A percentile compares a stretch with the other conserved stretches of the same genome.
Conservation (phyloP, 2,797 vertebrate species). For the Enteromius argenteus region DNA sequence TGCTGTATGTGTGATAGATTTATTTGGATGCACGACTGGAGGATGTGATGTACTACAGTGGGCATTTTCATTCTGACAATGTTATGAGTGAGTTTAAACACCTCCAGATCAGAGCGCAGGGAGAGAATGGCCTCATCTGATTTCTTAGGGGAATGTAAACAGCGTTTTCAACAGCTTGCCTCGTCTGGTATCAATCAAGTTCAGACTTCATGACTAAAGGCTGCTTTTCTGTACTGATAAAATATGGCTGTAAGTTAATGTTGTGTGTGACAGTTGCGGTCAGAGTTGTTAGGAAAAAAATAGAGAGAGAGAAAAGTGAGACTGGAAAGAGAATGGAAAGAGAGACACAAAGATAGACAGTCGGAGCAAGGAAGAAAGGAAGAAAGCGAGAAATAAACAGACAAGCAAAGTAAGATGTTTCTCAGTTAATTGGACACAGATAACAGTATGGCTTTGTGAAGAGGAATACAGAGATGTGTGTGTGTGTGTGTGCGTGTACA, state of each 20-base stretch:
- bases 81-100: conserved; percentile 51
- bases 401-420: conserved; percentile 49
- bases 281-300: conserved; percentile 36
- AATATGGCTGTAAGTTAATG: conserved; percentile 64
- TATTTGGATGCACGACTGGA: not conserved
- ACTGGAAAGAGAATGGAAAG: conserved; percentile 30
- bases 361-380: conserved; percentile 4
- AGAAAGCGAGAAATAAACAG: conserved; percentile 39
- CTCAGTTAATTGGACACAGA: conserved; percentile 62
- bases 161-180: conserved; percentile 56
- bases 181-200: conserved; percentile 67
- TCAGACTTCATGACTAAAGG: conserved; percentile 59
- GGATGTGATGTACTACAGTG: conserved; percentile 25
- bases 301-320: conserved; percentile 41
- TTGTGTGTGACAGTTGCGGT: conserved; percentile 61
- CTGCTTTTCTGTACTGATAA: conserved; percentile 59
- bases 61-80: conserved; percentile 46
- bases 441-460: conserved; percentile 41
- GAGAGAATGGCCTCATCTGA: conserved; percentile 57
- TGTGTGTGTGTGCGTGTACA: not conserved
- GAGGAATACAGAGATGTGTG: conserved; percentile 6
- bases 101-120: conserved; percentile 46
- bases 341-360: conserved; percentile 21
- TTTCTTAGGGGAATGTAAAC: conserved; percentile 64
- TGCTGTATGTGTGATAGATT: not conserved